phyloP scores from a whole-genome alignment of 2,797 vertebrate species.

The Cirrhinus molitorella region DNA sequence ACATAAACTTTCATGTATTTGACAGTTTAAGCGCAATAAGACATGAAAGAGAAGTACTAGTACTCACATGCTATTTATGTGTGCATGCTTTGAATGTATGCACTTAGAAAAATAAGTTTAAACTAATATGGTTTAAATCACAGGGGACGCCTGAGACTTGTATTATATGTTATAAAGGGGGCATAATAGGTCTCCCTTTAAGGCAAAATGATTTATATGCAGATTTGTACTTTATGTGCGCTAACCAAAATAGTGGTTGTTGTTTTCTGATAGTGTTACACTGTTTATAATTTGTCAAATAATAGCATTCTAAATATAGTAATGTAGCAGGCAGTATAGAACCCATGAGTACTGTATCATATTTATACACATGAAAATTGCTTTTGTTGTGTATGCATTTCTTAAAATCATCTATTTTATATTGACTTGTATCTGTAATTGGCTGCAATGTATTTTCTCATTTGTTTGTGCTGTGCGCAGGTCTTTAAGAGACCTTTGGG shows the following conservation, averaged over 20 bases:
- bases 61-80: too few species aligned
- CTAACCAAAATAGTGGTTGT: background rate
- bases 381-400: constrained; percentile 8
- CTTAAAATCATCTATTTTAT: constrained; percentile 12
- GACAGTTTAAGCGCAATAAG: too few species aligned
- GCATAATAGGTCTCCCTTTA: too few species aligned
- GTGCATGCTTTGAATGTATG: too few species aligned
- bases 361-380: background rate
- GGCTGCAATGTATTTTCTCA: constrained; percentile 36
- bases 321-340: background rate
- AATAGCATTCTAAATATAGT: background rate
- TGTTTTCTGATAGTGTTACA: background rate
- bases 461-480: constrained; percentile 35
- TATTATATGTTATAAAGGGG: too few species aligned
- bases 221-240: background rate
- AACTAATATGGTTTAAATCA: too few species aligned
- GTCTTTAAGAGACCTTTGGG: constrained; percentile 32
- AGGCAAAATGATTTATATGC: background rate
- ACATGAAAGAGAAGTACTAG: too few species aligned
- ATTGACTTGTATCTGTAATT: constrained; percentile 25
- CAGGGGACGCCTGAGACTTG: too few species aligned
- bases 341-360: background rate
- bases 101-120: too few species aligned
- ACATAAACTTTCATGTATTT: too few species aligned
- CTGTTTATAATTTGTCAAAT: background rate